A percentile compares a stretch with the other conserved stretches of the same genome.
Evolutionary conservation across 2,113 vertebrate species (phyloP).

Genomic region (Pluvianellus socialis): DNA sequence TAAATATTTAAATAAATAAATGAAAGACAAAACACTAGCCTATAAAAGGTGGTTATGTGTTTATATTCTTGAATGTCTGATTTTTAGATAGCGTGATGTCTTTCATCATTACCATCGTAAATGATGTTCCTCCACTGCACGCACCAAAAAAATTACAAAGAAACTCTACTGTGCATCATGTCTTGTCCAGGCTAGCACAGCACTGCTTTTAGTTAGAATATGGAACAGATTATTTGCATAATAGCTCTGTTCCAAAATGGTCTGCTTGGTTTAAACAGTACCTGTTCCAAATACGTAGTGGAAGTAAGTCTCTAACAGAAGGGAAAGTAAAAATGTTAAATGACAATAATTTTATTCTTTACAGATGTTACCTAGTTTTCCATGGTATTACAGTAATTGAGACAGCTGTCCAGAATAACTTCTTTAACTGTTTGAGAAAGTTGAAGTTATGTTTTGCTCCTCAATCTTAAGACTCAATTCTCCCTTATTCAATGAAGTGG

Average conservation of each 20-base stretch:
- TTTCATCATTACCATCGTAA: not conserved
- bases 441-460: not conserved
- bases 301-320: conserved; percentile 12
- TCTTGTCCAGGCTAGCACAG: conserved; percentile 36
- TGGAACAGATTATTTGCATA: conserved; percentile 24
- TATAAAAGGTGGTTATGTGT: not conserved
- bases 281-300: not conserved
- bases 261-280: conserved; percentile 6
- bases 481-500: not conserved
- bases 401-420: conserved; percentile 29
- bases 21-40: not conserved
- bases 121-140: not conserved
- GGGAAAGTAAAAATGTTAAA: conserved; percentile 31
- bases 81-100: not conserved
- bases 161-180: not conserved
- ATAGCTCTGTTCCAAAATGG: conserved; percentile 32
- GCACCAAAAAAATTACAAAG: not conserved
- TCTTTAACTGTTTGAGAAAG: conserved; percentile 13
- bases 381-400: not conserved
- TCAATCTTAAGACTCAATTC: not conserved
- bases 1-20: not conserved
- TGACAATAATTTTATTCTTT: not conserved
- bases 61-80: not conserved
- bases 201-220: conserved; percentile 18
- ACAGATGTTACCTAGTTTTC: conserved; percentile 10